These are phyloP conservation scores for Cirrhinus mrigala DNA, from an alignment of 2,797 vertebrate genomes.

Conservation along the genomic window DNA sequence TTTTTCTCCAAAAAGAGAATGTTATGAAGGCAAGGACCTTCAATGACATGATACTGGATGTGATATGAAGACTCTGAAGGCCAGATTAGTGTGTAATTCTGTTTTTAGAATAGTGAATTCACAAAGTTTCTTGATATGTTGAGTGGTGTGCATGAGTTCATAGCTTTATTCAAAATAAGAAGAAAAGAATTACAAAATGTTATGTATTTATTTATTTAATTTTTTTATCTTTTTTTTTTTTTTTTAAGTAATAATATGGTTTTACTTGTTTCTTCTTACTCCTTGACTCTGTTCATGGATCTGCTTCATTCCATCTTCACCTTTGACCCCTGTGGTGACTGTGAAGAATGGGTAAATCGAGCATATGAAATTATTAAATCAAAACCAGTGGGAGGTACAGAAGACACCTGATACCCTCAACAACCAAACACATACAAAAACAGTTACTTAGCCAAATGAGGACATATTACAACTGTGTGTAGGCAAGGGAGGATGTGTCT, in stretches of 20 bases:
- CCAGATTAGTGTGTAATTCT: background rate
- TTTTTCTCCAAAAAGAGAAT: background rate
- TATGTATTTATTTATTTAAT: background rate
- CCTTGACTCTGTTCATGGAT: slow-evolving; percentile 7
- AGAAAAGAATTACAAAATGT: background rate
- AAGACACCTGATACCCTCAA: slow-evolving; percentile 28
- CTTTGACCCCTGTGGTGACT: slow-evolving; percentile 37
- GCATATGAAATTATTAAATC: slow-evolving; percentile 50
- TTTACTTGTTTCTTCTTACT: slow-evolving; percentile 17
- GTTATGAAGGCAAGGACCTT: slow-evolving; percentile 4
- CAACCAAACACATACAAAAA: slow-evolving; percentile 22
- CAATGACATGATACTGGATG: background rate
- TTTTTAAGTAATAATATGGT: background rate
- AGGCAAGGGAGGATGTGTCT: too few relatives aligned
- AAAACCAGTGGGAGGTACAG: slow-evolving; percentile 35
- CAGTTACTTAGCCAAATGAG: background rate
- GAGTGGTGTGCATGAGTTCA: background rate
- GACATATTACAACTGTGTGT: background rate
- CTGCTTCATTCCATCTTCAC: slow-evolving; percentile 14
- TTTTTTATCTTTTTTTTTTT: background rate
- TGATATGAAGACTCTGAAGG: background rate
- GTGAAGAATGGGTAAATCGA: slow-evolving; percentile 47
- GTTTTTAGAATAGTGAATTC: background rate
- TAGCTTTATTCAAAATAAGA: too few relatives aligned
- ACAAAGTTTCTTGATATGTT: background rate